Conservation (phyloP, 2,113 vertebrate species). For the Dasypus novemcinctus region DNA sequence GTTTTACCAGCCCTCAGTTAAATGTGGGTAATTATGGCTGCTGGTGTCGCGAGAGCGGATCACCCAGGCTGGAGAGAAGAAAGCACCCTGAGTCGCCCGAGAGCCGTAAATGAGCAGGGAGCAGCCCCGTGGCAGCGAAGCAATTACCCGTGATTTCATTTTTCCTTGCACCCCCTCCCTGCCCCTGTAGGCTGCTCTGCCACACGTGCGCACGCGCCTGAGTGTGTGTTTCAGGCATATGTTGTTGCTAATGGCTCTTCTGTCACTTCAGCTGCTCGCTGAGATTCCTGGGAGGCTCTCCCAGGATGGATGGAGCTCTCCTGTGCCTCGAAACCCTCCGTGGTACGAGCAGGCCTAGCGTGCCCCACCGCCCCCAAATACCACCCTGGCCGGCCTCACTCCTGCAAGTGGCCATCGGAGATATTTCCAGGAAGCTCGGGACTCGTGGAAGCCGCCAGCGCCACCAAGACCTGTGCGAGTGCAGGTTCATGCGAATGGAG, state of each 20-base stretch:
- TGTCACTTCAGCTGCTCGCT: constrained; percentile 83
- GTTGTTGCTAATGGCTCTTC: constrained; percentile 84
- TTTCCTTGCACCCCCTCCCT: neutral
- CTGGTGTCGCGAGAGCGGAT: constrained; percentile 54
- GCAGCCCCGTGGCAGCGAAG: constrained; percentile 81
- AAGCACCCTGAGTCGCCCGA: constrained; percentile 28
- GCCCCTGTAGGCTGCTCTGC: constrained; percentile 55
- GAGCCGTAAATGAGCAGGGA: constrained; percentile 81
- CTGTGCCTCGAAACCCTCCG: constrained; percentile 64
- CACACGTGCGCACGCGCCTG: neutral
- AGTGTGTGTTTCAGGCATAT: constrained; percentile 78
- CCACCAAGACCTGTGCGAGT: rapidly evolving
- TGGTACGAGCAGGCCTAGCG: neutral
- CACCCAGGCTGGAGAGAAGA: constrained; percentile 51
- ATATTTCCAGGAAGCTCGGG: neutral
- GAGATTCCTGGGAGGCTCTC: constrained; percentile 71
- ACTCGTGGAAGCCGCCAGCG: neutral
- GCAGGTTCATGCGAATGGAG: no score
- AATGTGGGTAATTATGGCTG: constrained; percentile 70
- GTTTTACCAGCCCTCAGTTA: constrained; percentile 76
- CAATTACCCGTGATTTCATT: constrained; percentile 80
- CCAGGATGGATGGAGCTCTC: constrained; percentile 51
- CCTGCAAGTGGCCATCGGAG: neutral
- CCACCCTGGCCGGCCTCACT: rapidly evolving
- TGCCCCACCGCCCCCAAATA: no score